Base-by-base conservation (phyloP, 1,140 invertebrate genomes). In the Aphelinus atriplicis region DNA sequence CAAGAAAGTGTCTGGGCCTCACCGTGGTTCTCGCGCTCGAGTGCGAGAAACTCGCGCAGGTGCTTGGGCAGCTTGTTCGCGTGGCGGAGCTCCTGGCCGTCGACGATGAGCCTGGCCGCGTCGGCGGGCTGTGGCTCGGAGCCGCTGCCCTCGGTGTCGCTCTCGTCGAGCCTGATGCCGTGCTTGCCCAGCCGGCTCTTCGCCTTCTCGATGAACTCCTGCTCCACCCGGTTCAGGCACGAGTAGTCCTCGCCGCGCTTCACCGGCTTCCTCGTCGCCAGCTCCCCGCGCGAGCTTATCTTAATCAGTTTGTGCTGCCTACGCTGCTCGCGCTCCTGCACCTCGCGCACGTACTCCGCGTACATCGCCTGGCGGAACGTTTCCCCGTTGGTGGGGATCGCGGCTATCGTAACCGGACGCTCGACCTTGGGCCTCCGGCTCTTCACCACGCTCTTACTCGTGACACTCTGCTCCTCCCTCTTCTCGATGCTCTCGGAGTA, bases 261-360 rank as follows among this genome's bases (percentile, higher is more conserved):
- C 7, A 1, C 45, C 9, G 2, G n/a, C 2, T 0, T 45, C 7
- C 9, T 7, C 3, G 26, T 9, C 4, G 87, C 80, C 0, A 84
- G 80, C 42, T 86, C 83, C 3, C 82, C 48, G 57, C 77, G 82
- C 2, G 89, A 79, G 48, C 84, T 90, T 64, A 95, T 91, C 87
- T 94, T 94, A 26, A 96, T 92, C 10, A 95, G 89, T 84, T 94
- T 95, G 48, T 93, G 91, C 63, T 93, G 90, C 69, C 92, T 93
- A 48, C 94, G 89, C 81, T 95, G 91, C 77, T 93, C 91, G n/a
- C 94, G 89, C 84, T 94, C 93, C 1, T 92, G 90, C 66, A 95
- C 91, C 87, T 95, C 93, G 80, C 90, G 88, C 82, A 94, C 91
- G 84, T 95, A 96, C 84, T 96, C 95, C 75, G 93, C 90, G 81